Evolutionary conservation across 2,797 vertebrate species (phyloP), one percentile per base, ranked within the genome.

Genomic region (Tinamus major): DNA sequence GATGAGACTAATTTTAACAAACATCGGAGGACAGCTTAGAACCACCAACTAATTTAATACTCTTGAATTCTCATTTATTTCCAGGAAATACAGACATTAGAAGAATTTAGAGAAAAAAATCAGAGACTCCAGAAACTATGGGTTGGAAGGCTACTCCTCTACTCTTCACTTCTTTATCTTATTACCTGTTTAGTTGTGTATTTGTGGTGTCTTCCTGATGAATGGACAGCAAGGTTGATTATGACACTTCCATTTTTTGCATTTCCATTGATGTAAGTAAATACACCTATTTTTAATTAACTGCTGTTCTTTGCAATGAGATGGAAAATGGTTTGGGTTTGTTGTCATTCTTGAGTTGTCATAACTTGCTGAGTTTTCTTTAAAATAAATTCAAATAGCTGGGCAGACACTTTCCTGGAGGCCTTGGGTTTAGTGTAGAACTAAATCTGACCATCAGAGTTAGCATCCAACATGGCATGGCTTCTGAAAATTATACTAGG

Each of bases 201-300:
- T 96, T 97, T 98, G 37, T 99, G 99, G 98, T 99, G 98, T 97
- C 98, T 99, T 94, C 99, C 99, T 24, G 98, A 99, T 65, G 98
- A 98, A 95, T 96, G 98, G 94, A 98, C 98, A 90, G 98, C 98
- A 87, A 98, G 98, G 82, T 95, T 99, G 78, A 96, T 98, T 75
- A 97, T 99, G 97, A 98, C 97, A 46, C 98, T 99, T 93, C 98
- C 98, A 26, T 99, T 99, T 96, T 91, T 99, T 97, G 87, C 99
- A 78, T 99, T 99, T 98, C 99, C 99, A 13, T 90, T 99, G 80
- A 97, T 99, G 99, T 99, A 98, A 99, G 99, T 99, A 97, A 95
- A 89, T 82, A 37, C 6, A 4, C 5, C 12, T 37, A 72, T 94
- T 78, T 90, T 35, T 61, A 62, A 8, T 8, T 37, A 59, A 35